Evolutionary conservation across 2,113 vertebrate species (phyloP), one percentile per base, ranked within the genome.

Genomic region (Phodopus roborovskii): DNA sequence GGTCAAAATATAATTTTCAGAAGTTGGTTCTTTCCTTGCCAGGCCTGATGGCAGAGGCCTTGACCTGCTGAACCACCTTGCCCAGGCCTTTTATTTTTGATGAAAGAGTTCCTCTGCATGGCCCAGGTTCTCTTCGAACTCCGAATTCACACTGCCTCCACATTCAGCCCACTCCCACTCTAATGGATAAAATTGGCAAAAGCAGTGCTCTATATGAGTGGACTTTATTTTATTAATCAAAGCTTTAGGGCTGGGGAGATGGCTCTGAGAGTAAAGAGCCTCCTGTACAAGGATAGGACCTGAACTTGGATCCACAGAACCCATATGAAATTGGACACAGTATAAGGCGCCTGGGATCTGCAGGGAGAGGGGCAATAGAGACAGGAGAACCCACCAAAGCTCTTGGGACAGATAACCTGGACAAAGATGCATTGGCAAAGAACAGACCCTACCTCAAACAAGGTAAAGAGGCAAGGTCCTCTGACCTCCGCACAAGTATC

Each of bases 101-200:
- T 62, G 81, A 62, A n/a, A 39, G 1, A 62, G 81, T 83, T 26
- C 28, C 58, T 42, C 26, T 42, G 50, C 19, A 26, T 64, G 19
- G 39, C 26, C 8, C 26, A 84, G 58, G 60, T 24, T 84, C 45
- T 42, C 26, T 62, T 45, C 33, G 86, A 88, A 95, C 82, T 64
- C 45, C 68, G 89, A 56, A 94, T 56, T 60, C 19, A 62, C n/a
- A 45, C 16, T 30, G 58, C 82, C 13, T 42, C 58, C 22, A 42
- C n/a, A 83, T 24, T 39, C n/a, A 19, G 58, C 26, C n/a, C 26
- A 42, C 1, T 11, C 33, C 28, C 5, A 84, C 81, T 85, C 60
- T 82, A 50, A 92, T 12, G 48, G 39, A 86, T 70, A 95, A 78
- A 75, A 92, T 16, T 8, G 22, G 66, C 74, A 94, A 78, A 84